phyloP scores from a whole-genome alignment of 2,797 vertebrate species.

The Periophthalmus magnuspinnatus region DNA sequence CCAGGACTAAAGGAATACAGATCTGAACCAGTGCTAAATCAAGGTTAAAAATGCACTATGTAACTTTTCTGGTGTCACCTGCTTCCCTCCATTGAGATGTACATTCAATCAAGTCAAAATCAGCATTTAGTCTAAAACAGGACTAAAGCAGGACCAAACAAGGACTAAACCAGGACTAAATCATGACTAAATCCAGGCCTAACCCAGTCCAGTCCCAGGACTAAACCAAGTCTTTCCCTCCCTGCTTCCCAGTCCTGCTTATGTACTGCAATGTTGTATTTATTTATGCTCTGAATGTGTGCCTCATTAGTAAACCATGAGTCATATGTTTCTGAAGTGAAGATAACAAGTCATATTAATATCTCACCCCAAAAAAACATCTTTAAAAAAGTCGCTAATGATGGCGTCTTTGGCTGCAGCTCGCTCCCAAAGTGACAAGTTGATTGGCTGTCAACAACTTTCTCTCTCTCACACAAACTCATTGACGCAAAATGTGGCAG shows the following conservation, averaged over 20 bases:
- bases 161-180: too few relatives aligned
- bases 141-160: too few relatives aligned
- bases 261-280: not conserved
- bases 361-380: slow-evolving; percentile 31
- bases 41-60: too few relatives aligned
- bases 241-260: not conserved
- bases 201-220: not conserved
- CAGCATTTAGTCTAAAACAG: too few relatives aligned
- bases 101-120: too few relatives aligned
- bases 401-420: slow-evolving; percentile 61
- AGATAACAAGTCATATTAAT: slow-evolving; percentile 66
- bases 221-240: not conserved
- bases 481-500: slow-evolving; percentile 78
- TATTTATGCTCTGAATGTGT: slow-evolving; percentile 12
- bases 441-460: slow-evolving; percentile 83
- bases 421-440: slow-evolving; percentile 69
- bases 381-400: slow-evolving; percentile 54
- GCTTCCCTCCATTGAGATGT: too few relatives aligned
- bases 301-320: slow-evolving; percentile 57
- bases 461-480: slow-evolving; percentile 66
- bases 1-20: too few relatives aligned
- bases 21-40: too few relatives aligned
- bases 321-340: slow-evolving; percentile 64
- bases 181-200: not conserved
- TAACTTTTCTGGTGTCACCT: too few relatives aligned